Percentiles rank a stretch among this genome's conserved stretches.
phyloP scores from a whole-genome alignment of 2,113 vertebrate genomes.

The Triplophysa siluroides region DNA sequence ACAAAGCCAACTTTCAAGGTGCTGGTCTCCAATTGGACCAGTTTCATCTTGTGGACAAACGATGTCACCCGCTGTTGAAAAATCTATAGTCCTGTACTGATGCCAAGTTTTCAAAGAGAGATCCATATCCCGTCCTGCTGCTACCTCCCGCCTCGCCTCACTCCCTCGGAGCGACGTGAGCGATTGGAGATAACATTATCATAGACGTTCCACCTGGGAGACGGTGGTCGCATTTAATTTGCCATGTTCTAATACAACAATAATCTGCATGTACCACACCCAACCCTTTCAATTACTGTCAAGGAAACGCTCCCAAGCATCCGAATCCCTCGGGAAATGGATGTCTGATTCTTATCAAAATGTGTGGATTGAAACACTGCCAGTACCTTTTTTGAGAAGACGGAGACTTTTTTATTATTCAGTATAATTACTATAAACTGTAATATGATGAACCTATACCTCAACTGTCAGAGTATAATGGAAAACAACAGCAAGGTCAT shows the following conservation, averaged over 20 bases:
- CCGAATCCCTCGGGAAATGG: background rate
- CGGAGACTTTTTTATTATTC: too few species aligned
- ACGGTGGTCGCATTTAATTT: conserved; percentile 74
- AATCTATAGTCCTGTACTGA: conserved; percentile 12
- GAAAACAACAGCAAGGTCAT: too few species aligned
- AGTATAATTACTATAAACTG: too few species aligned
- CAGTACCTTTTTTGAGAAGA: background rate
- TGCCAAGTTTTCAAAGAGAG: conserved; percentile 48
- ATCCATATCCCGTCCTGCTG: conserved; percentile 32
- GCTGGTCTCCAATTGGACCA: background rate
- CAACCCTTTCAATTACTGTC: background rate
- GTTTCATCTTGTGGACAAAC: conserved; percentile 17
- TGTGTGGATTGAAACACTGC: background rate
- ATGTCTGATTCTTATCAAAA: background rate
- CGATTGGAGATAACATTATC: conserved; percentile 75
- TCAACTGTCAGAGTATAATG: too few species aligned
- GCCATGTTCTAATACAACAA: conserved; percentile 65
- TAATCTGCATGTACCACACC: conserved; percentile 65
- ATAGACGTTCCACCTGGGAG: conserved; percentile 64
- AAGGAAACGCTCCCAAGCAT: background rate
- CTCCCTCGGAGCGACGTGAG: conserved; percentile 48
- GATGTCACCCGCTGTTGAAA: conserved; percentile 20
- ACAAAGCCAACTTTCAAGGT: background rate
- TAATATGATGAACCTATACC: too few species aligned
- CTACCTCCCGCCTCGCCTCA: conserved; percentile 39